Base-by-base conservation (phyloP, 2,888 invertebrate genomes). In the Synergus gifuensis region DNA sequence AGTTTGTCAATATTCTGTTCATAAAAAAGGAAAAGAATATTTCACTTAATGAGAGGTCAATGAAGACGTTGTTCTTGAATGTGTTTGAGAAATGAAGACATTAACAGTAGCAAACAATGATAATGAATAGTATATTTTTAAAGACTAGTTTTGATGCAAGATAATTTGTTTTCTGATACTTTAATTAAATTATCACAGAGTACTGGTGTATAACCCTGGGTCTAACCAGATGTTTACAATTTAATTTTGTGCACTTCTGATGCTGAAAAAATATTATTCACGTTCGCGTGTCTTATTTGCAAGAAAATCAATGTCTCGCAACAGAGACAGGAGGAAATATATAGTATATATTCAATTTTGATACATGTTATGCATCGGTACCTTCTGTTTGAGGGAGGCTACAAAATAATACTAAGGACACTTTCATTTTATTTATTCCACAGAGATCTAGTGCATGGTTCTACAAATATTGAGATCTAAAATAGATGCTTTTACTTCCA, bases 51-150 rank as follows among this genome's bases (percentile, higher is more conserved):
- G 14, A 11, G 28, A 12, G 12, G 28, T 62, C n/a, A 4, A 18
- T 58, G n/a, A n/a, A 16, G 4, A 46, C 2, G 12, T 14, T 46
- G 46, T 4, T 5, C 16, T 16, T 49, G 4, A 58, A 18, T 62
- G 28, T 0, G 0, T 28, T 62, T 28, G 12, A 9, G 22, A 28
- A 62, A 62, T 62, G 14, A 60, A 64, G n/a, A 66, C 4, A 42
- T 66, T 28, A 12, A 28, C n/a, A 18, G 11, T 66, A 36, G n/a
- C 4, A n/a, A 44, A 18, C 7, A 18, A 18, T 44, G 42, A 66
- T 66, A 9, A 44, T 18, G 14, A 63, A 40, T 66, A 18, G 42
- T 11, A 18, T 66, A 44, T 66, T 66, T 66, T 66, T 66, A n/a
- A 66, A 66, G 66, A 12, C 11, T 64, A 64, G 64, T n/a, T 12